Evolutionary conservation across 2,797 vertebrate species (phyloP).

Genomic region (Mormyrops boulengeri): DNA sequence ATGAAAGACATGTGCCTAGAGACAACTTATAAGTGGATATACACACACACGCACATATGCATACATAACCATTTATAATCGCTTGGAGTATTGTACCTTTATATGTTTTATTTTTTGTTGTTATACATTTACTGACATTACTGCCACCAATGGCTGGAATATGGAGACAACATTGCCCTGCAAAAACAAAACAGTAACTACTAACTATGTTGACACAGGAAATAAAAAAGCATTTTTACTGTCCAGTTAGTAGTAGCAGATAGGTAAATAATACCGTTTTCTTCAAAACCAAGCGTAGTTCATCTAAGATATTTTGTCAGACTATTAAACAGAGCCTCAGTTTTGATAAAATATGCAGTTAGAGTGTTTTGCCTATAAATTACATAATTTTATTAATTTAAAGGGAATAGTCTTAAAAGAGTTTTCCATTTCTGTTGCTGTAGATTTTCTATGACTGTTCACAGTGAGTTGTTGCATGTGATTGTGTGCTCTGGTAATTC

Average conservation of each 20-base stretch:
- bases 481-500: background rate
- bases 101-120: background rate
- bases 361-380: background rate
- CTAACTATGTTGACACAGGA: background rate
- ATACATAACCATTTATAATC: background rate
- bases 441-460: background rate
- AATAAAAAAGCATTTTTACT: background rate
- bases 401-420: background rate
- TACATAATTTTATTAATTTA: background rate
- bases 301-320: background rate
- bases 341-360: background rate
- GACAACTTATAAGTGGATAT: background rate
- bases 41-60: background rate
- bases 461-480: background rate
- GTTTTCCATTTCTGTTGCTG: background rate
- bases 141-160: background rate
- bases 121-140: background rate
- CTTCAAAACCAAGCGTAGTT: background rate
- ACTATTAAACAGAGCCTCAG: background rate
- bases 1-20: background rate
- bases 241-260: background rate
- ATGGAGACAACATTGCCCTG: background rate
- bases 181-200: background rate
- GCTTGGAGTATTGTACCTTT: background rate
- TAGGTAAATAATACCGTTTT: background rate